Evolutionary conservation across 2,113 vertebrate species (phyloP).

Genomic region (Sigmodon hispidus): DNA sequence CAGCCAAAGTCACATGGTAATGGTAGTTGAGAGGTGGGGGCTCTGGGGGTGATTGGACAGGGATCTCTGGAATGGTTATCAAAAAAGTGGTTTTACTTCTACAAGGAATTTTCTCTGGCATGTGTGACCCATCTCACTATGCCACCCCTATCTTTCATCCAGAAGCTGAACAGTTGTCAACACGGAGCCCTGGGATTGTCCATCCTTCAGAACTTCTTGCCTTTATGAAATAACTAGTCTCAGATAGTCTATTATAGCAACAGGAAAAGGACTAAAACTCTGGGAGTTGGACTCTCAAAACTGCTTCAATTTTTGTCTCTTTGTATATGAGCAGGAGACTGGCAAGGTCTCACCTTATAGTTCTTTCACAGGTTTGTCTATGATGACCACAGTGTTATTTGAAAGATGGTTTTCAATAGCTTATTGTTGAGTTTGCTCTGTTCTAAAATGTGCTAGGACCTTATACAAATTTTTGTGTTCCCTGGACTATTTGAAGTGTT

Average conservation of each 20-base stretch:
- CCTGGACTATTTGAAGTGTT: background rate
- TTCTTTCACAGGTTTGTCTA: background rate
- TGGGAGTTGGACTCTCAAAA: background rate
- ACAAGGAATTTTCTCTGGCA: background rate
- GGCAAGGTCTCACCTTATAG: background rate
- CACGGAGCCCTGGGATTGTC: background rate
- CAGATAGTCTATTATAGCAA: background rate
- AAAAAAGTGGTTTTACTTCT: background rate
- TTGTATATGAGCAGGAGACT: background rate
- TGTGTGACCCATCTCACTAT: background rate
- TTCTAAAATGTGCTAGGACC: background rate
- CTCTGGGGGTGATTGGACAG: background rate
- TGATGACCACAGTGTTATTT: background rate
- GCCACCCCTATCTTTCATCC: background rate
- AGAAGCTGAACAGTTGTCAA: background rate
- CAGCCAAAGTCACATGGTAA: background rate
- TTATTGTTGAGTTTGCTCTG: background rate
- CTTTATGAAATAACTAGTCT: background rate
- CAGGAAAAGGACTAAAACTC: background rate
- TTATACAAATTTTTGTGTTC: background rate
- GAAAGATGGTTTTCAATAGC: background rate
- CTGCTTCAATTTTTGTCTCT: background rate
- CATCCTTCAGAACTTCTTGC: background rate
- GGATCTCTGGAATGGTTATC: background rate
- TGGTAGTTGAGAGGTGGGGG: background rate